A percentile compares a stretch with the other conserved stretches of the same genome.
Evolutionary conservation across 1,140 invertebrate species (phyloP).

Genomic region (Wasmannia auropunctata): DNA sequence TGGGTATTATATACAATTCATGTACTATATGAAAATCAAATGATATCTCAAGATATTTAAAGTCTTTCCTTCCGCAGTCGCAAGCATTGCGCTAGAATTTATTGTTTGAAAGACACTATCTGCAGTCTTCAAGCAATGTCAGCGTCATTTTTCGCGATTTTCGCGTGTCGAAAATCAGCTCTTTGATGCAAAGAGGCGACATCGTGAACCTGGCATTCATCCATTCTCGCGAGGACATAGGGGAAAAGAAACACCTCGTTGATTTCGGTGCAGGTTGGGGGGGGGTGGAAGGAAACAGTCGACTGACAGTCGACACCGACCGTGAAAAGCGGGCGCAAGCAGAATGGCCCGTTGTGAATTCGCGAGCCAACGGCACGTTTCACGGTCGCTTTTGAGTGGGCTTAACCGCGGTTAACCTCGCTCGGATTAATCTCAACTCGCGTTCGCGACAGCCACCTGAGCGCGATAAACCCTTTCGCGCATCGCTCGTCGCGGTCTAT

Average conservation of each 20-base stretch:
- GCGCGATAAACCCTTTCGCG: constrained; percentile 71
- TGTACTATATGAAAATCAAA: neutral
- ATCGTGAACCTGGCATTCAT: constrained; percentile 12
- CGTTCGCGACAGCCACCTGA: constrained; percentile 62
- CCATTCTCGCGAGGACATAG: neutral
- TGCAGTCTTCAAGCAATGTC: neutral
- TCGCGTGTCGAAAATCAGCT: constrained; percentile 53
- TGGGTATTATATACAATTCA: neutral
- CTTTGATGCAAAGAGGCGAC: constrained; percentile 47
- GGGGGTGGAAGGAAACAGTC: neutral
- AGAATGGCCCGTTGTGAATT: constrained; percentile 69
- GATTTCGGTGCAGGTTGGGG: constrained; percentile 20
- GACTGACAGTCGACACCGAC: constrained; percentile 17
- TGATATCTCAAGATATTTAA: neutral
- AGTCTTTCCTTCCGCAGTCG: neutral
- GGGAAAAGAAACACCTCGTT: constrained; percentile 36
- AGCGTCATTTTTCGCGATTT: neutral
- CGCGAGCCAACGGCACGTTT: constrained; percentile 55
- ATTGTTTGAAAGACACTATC: neutral
- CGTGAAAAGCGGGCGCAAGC: constrained; percentile 49
- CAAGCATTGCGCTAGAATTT: neutral
- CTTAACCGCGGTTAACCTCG: constrained; percentile 74
- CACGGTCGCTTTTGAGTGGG: constrained; percentile 74
- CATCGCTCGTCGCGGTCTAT: constrained; percentile 60
- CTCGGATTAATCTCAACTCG: constrained; percentile 77